Evolutionary conservation across 2,113 vertebrate genomes (phyloP).

Genomic region (cat (Felis catus)): DNA sequence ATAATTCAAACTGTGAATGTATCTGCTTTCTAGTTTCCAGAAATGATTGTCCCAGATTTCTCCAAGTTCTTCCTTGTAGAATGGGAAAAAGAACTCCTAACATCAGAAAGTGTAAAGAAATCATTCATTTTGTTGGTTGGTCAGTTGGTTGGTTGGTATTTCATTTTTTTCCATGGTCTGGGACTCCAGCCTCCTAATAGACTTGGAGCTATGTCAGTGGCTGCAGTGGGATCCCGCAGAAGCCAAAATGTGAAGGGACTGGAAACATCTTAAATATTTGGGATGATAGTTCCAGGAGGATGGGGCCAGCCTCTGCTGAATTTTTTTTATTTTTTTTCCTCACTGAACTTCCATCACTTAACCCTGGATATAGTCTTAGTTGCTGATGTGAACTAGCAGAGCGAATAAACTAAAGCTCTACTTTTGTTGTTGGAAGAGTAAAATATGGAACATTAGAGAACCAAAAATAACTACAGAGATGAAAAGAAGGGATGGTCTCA

Average conservation of each 20-base stretch:
- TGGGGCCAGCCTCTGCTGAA: background rate
- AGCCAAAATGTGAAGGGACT: background rate
- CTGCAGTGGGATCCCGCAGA: background rate
- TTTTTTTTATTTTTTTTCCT: background rate
- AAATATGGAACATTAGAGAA: background rate
- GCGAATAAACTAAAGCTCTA: background rate
- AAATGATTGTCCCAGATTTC: background rate
- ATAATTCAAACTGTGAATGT: background rate
- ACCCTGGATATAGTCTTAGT: background rate
- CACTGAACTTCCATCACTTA: background rate
- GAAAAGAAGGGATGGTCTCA: background rate
- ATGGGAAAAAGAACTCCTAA: background rate
- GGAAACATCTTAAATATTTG: background rate
- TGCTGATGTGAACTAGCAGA: background rate
- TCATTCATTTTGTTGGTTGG: background rate
- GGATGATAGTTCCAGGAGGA: background rate
- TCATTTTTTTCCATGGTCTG: background rate
- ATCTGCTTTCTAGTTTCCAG: background rate
- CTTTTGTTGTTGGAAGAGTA: background rate
- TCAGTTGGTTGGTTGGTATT: background rate
- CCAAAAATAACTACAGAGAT: background rate
- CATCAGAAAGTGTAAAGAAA: background rate
- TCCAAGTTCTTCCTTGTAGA: background rate
- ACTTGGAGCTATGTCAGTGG: background rate
- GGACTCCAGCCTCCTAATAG: background rate